A percentile compares a stretch with the other conserved stretches of the same genome.
Conservation (phyloP, 2,888 invertebrate genomes). For the Chesias legatella region DNA sequence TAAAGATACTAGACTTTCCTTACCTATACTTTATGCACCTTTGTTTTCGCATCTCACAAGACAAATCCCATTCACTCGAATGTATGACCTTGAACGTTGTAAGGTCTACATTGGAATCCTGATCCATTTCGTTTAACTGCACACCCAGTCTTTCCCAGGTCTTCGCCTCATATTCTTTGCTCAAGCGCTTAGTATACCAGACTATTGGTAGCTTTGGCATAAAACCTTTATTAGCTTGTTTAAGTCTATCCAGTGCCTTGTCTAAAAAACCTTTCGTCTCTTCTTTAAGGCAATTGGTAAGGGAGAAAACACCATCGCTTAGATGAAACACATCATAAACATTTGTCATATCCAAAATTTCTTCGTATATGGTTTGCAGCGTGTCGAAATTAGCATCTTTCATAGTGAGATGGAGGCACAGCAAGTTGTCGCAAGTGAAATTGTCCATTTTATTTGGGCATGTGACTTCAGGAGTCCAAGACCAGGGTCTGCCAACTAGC, state of each 20-base stretch:
- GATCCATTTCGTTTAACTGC: conserved; percentile 87
- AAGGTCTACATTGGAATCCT: conserved; percentile 83
- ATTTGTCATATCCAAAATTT: conserved; percentile 85
- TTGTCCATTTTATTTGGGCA: conserved; percentile 44
- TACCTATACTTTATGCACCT: conserved; percentile 56
- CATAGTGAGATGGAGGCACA: conserved; percentile 88
- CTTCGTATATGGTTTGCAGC: conserved; percentile 85
- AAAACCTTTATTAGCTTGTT: conserved; percentile 79
- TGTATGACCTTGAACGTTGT: conserved; percentile 87
- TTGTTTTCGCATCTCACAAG: conserved; percentile 72
- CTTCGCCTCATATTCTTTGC: conserved; percentile 62
- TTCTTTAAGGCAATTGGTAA: conserved; percentile 84
- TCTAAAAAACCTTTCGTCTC: conserved; percentile 86
- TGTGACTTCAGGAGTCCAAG: conserved; percentile 83
- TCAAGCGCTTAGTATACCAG: conserved; percentile 85
- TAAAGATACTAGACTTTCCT: background rate
- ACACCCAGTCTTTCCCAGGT: conserved; percentile 80
- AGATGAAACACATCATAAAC: conserved; percentile 89
- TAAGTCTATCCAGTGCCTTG: conserved; percentile 81
- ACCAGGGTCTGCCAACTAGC: conserved; percentile 91
- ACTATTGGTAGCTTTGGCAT: conserved; percentile 80
- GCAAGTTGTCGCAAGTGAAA: conserved; percentile 83
- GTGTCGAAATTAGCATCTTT: conserved; percentile 84
- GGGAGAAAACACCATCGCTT: conserved; percentile 87
- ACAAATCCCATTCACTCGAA: conserved; percentile 90